Evolutionary conservation across 2,113 vertebrate genomes (phyloP), one percentile per base, ranked within the genome.

Genomic region (Fulica atra): DNA sequence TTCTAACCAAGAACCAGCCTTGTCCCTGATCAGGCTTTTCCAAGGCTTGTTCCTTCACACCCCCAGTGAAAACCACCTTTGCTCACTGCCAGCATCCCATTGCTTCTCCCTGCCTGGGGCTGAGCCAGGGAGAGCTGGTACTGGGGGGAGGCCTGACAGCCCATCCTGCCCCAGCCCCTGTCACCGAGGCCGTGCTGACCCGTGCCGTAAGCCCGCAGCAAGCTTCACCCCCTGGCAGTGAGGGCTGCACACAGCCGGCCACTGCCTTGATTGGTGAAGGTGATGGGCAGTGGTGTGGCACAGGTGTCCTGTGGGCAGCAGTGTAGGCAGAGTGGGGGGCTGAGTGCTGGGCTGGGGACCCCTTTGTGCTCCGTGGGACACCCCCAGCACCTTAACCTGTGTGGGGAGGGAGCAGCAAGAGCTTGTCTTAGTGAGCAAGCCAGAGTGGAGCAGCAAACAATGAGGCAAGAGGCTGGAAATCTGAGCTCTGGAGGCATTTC

Each of bases 381-480:
- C 72, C 48, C 48, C 42, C 48, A 48, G 81, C 0, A 0, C 23
- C 51, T 18, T 40, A 66, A 46, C 12, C 7, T 10, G n/a, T 16
- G 26, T 0, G 0, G 18, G 10, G 36, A 59, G 88, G 92, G 71
- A 82, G 56, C n/a, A 48, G 51, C 0, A 0, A 13, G 35, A 68
- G 21, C 59, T 66, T 5, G 3, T 51, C 42, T 51, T 77, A 16
- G 9, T 36, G 54, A 63, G 42, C 0, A 2, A 76, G 44, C 54
- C 0, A 2, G 56, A 36, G 13, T 8, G 2, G 2, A 42, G 68
- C 82, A 56, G 81, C 24, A 69, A 63, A 42, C 8, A 1, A 20
- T 64, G 90, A 97, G 74, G 87, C 89, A 69, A 85, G 81, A 91
- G 85, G 86, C 72, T 95, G 89, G 88, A 86, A 93, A 94, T 83